Evolutionary conservation across 2,888 invertebrate genomes (phyloP), one percentile per base, ranked within the genome.

Genomic region (Gymnosoma rotundatum): DNA sequence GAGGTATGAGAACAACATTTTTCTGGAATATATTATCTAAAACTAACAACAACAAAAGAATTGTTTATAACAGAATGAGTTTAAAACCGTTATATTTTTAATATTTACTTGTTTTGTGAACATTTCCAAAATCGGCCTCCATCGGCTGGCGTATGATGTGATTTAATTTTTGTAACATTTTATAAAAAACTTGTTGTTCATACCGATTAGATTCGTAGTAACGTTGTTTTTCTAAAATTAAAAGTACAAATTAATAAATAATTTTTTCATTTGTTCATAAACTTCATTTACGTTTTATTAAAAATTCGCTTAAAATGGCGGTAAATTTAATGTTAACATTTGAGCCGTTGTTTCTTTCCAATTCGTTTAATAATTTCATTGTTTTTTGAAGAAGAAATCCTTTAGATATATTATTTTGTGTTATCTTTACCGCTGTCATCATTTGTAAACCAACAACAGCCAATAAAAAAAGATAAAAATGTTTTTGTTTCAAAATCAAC

Each of bases 271-370:
- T 8, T 16, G 9, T 18, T 52, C 7, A 66, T 50, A 36, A 21
- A 74, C 14, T 42, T 21, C 18, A 87, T 89, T 88, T 79, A 91
- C 90, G 91, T 87, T 90, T 90, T 79, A 90, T 90, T 87, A 90
- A 83, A 76, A 90, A 90, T 85, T 90, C 88, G 54, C 87, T 83
- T 54, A 90, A 74, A 67, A 90, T 84, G 61, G 88, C 85, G 56
- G 89, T 84, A 61, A 90, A 89, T 78, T 89, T 88, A 56, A 88
- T 87, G 78, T 90, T 90, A 42, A 87, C 88, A 83, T 87, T 87
- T 38, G 89, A 86, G 38, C 86, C 83, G 52, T 86, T 82, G 66
- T 83, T 86, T 32, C 82, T 70, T 63, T 87, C 88, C 67, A 90
- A 84, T 83, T 87, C 87, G 58, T 86, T 86, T 50, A 90, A 85